Conservation (phyloP, 2,888 invertebrate genomes). For the Loripinus fragilis region DNA sequence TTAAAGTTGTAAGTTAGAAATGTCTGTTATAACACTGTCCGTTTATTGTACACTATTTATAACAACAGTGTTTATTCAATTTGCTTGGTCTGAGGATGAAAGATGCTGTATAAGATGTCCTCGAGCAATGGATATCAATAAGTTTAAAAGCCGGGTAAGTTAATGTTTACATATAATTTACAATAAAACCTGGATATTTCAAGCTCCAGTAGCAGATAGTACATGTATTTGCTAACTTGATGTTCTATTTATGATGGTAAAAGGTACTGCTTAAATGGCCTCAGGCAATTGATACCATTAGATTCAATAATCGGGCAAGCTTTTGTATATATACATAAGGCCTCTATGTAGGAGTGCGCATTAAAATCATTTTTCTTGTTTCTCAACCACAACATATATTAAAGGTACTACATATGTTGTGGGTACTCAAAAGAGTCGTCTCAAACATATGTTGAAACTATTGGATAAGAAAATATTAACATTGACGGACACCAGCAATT, state of each 20-base stretch:
- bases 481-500: no score
- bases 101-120: not conserved
- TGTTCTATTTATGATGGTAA: not conserved
- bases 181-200: no score
- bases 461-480: no score
- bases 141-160: not conserved
- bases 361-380: no score
- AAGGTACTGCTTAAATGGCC: not conserved
- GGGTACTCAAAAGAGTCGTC: no score
- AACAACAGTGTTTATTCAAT: no score
- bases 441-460: no score
- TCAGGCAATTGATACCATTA: not conserved
- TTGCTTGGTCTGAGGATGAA: not conserved
- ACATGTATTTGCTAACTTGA: not conserved
- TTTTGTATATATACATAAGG: not conserved
- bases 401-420: no score
- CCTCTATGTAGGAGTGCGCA: not conserved
- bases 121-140: not conserved
- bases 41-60: no score
- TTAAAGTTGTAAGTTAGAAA: no score
- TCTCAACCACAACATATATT: no score
- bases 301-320: not conserved
- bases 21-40: no score
- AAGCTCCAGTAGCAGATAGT: not conserved
- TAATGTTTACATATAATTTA: not conserved